Conservation (phyloP, 2,888 invertebrate genomes). For the Pegoplata infirma region DNA sequence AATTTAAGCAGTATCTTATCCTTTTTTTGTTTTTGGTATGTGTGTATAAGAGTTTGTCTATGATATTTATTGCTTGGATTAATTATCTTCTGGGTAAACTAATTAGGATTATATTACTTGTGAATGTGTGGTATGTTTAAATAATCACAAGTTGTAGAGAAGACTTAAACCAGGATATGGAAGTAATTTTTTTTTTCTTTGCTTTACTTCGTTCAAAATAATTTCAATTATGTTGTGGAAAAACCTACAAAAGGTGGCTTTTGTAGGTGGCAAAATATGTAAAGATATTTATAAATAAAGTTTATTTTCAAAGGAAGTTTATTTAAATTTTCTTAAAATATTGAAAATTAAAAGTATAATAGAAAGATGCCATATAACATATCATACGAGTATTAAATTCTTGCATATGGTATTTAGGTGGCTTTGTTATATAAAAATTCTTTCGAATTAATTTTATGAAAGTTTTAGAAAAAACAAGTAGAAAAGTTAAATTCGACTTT, state of each 20-base stretch:
- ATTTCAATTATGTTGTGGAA: not conserved
- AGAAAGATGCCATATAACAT: no score
- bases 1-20: conserved; percentile 30
- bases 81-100: conserved; percentile 54
- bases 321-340: conserved; percentile 7
- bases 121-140: not conserved
- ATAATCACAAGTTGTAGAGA: not conserved
- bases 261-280: not conserved
- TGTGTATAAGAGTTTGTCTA: no score
- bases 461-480: no score
- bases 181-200: not conserved
- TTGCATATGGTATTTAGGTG: not conserved
- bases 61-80: conserved; percentile 48
- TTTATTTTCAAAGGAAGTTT: conserved; percentile 28
- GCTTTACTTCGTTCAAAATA: not conserved
- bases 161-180: not conserved
- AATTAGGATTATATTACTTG: conserved; percentile 50
- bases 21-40: conserved; percentile 21
- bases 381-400: not conserved
- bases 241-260: not conserved
- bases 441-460: not conserved
- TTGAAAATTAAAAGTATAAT: not conserved
- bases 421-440: not conserved
- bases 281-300: not conserved
- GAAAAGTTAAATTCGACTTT: no score